Conservation (phyloP, 2,797 vertebrate genomes). For the Anisognathus igniventris region DNA sequence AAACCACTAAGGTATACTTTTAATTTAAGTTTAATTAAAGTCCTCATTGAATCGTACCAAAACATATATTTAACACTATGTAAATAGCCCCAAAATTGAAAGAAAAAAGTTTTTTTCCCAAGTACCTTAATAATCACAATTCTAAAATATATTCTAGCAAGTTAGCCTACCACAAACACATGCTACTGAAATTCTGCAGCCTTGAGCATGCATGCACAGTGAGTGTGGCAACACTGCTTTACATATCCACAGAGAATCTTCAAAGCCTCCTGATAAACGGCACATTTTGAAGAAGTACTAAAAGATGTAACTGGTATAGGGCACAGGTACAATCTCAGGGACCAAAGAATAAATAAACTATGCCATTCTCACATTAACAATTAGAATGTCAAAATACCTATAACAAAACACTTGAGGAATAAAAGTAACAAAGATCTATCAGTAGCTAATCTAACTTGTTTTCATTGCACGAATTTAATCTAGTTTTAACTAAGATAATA, state of each 20-base stretch:
- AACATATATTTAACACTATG: slow-evolving; percentile 53
- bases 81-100: slow-evolving; percentile 67
- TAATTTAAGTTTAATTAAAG: slow-evolving; percentile 67
- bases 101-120: slow-evolving; percentile 18
- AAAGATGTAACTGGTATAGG: neutral
- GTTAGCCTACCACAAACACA: slow-evolving; percentile 27
- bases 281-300: slow-evolving; percentile 16
- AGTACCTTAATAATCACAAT: slow-evolving; percentile 45
- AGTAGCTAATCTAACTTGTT: slow-evolving; percentile 4
- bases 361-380: neutral
- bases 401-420: neutral
- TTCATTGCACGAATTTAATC: neutral
- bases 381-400: neutral
- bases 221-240: slow-evolving; percentile 7
- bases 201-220: slow-evolving; percentile 37
- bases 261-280: slow-evolving; percentile 10
- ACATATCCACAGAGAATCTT: slow-evolving; percentile 57
- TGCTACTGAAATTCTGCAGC: slow-evolving; percentile 52
- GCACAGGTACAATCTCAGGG: neutral
- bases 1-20: slow-evolving; percentile 51
- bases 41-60: slow-evolving; percentile 46
- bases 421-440: neutral
- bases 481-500: slow-evolving; percentile 19
- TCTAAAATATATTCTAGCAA: slow-evolving; percentile 32
- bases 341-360: neutral